Base-by-base conservation (phyloP, 2,113 vertebrate species). In the Ictidomys tridecemlineatus region DNA sequence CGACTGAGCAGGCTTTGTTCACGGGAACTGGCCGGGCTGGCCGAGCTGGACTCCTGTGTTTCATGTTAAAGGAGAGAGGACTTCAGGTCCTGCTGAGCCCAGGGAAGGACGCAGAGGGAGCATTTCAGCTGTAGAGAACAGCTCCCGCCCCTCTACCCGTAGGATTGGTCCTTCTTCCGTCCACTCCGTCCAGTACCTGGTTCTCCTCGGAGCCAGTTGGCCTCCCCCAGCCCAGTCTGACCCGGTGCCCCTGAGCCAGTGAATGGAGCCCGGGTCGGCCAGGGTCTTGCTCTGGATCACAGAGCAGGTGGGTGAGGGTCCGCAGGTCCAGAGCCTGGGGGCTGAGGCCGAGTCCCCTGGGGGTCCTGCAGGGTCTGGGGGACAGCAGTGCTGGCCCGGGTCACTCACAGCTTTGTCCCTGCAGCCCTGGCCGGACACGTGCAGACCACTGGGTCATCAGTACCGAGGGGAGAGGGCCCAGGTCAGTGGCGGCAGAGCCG, bases 401-500 rank as follows among this genome's bases (percentile, higher is more conserved):
- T 83, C 30, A 3, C 0, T 0, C 17, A 8, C 56, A 8, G 0
- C 22, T 20, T 58, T 30, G 63, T 79, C 70, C 16, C 63, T 18
- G 13, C 3, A 10, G 24, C 4, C 37, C 30, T 4, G 63, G 65
- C 48, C 51, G 17, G 26, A 37, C 1, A 2, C 48, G 2, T 2
- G 6, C 18, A 30, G 56, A 80, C 0, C 0, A 6, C 2, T 5
- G 79, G 39, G 51, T 26, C 45, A 22, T 30, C 79, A 32, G 88
- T 8, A 7, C 72, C 18, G 51, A 89, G 87, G n/a, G 82, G 13
- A 22, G 34, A 48, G 48, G 63, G 56, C 22, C n/a, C 4, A 18
- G 10, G 42, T 53, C 39, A 26, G 17, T 11, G 53, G 67, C 5
- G 2, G 28, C 9, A 17, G 89, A 70, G 69, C 67, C n/a, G 39